Conservation (phyloP, 2,113 vertebrate species). For the Daphoenositta chrysoptera region DNA sequence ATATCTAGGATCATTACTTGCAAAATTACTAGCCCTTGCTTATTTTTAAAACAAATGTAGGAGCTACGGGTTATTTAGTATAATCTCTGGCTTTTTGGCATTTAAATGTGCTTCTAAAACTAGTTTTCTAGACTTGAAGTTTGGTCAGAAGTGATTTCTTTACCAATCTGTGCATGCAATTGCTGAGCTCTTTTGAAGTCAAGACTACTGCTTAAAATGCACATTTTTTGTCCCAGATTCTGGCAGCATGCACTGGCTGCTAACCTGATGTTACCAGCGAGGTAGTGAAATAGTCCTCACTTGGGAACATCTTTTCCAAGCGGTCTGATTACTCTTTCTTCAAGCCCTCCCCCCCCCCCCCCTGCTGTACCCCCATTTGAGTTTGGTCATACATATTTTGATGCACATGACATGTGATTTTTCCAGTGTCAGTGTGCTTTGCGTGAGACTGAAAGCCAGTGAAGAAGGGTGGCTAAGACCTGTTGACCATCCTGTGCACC, state of each 20-base stretch:
- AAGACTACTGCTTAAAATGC: background rate
- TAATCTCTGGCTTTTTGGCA: background rate
- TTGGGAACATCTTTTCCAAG: background rate
- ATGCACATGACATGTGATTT: background rate
- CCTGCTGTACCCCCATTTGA: background rate
- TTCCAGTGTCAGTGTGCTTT: constrained; percentile 13
- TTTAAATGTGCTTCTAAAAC: background rate
- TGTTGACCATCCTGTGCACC: background rate
- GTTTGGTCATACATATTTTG: background rate
- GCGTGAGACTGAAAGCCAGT: background rate
- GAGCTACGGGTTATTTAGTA: background rate
- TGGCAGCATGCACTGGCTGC: background rate
- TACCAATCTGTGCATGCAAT: background rate
- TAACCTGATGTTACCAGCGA: background rate
- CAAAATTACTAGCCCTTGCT: background rate
- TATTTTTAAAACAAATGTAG: background rate
- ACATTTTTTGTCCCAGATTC: background rate
- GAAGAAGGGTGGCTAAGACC: background rate
- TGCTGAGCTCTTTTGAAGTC: background rate
- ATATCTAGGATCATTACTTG: background rate
- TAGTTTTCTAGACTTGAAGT: background rate
- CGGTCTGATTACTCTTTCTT: background rate
- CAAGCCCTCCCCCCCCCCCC: background rate
- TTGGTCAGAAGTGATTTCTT: background rate
- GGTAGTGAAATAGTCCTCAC: background rate